Base-by-base conservation (phyloP, 2,888 invertebrate genomes). In the Leptinotarsa tumamoca region DNA sequence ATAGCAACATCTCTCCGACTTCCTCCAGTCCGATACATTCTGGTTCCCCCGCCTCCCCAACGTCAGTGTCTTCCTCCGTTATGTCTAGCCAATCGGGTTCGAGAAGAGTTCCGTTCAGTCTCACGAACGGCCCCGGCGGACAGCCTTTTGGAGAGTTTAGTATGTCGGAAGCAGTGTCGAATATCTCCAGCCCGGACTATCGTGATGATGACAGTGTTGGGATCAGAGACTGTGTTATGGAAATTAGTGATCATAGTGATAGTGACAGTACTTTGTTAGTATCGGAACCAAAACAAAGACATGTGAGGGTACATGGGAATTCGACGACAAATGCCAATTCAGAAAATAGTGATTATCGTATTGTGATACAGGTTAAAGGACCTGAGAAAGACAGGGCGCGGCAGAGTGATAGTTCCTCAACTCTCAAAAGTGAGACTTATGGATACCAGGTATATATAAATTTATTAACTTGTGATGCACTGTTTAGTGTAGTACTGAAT, bases 121-220 rank as follows among this genome's bases (percentile, higher is more conserved):
- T 84, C 89, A 90, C 87, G 89, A 89, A 85, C 77, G 84, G 86
- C 79, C 84, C 86, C 18, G 74, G 72, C n/a, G 78, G 80, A 10
- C 80, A 79, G 27, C 79, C 74, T 7, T 71, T 74, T 49, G 63
- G 75, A 78, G 95, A 95, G 88, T 93, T 93, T 88, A 95, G 95
- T 87, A 92, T 95, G 83, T 95, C 95, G 67, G 95, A 95, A 90
- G 96, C 95, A 71, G 93, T 96, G 84, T 95, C 95, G 82, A 96
- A 96, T 90, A 95, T 96, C 89, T 95, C 95, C 82, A 95, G 95
- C 90, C 96, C 96, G 58, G 96, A 96, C 89, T 96, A 95, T 90
- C 95, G 95, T 89, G 96, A 96, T 88, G 95, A 95, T 87, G 95
- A 95, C 89, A 93, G 93, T 81, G 93, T 95, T 90, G 94, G 94